Evolutionary conservation across 2,888 invertebrate species (phyloP).

Genomic region (Drosophila eohydei): DNA sequence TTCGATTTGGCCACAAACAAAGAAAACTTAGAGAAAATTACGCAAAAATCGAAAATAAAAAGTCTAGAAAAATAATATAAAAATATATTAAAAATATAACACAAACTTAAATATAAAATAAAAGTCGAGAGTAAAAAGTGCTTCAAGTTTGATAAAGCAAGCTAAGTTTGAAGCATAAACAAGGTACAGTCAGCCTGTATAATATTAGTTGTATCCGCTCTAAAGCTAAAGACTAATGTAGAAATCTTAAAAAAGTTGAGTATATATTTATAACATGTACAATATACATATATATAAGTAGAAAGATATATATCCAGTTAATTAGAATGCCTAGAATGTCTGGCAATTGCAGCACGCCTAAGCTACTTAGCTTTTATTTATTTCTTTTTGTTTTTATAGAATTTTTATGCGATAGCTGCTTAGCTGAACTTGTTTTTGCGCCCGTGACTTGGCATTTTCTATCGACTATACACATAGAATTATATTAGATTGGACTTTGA

Average conservation of each 20-base stretch:
- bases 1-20: neutral
- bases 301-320: neutral
- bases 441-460: constrained; percentile 66
- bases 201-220: neutral
- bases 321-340: constrained; percentile 51
- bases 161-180: neutral
- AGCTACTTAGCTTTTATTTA: constrained; percentile 13
- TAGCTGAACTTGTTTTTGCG: constrained; percentile 29
- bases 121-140: neutral
- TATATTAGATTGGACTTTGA: constrained; percentile 65
- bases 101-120: neutral
- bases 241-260: neutral
- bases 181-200: neutral
- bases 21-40: neutral
- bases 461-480: constrained; percentile 29
- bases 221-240: neutral
- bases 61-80: neutral
- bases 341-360: constrained; percentile 41
- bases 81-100: neutral
- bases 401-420: constrained; percentile 47
- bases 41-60: neutral
- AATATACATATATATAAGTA: neutral
- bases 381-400: constrained; percentile 1
- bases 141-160: neutral
- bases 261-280: no score